Base-by-base conservation (phyloP, 2,113 vertebrate species). In the Melanocharis versteri region DNA sequence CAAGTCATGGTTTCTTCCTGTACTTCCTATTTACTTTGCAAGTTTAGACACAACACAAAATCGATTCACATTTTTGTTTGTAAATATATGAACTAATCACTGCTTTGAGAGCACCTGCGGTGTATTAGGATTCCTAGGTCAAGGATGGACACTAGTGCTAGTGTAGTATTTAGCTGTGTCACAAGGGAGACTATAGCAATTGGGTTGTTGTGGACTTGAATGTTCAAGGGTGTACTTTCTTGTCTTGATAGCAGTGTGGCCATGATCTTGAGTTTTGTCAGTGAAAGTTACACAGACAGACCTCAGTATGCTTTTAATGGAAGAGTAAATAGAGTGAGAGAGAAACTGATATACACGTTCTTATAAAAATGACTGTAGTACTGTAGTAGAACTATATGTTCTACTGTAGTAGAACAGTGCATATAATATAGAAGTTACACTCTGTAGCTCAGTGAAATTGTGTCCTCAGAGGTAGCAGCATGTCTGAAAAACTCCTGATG, bases 61-160 rank as follows among this genome's bases (percentile, higher is more conserved):
- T 21, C 42, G 44, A 30, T 28, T 72, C 8, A 18, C 3, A 3
- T 14, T n/a, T 64, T 51, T 77, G 5, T 61, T 76, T 77, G 27
- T 39, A 33, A 68, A 13, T 37, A 22, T 7, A 6, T 72, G n/a
- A 62, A 61, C 53, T 31, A 35, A n/a, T 60, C 24, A 27, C 13
- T 45, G 23, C 5, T 57, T 51, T 57, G 48, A 42, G 23, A 23
- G 17, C 26, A 19, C 8, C 10, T 6, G 13, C 42, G 28, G 17
- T 61, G 9, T 42, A 7, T 40, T 45, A 76, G 33, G 40, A 51
- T 56, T 37, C 33, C 17, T 57, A 37, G 15, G 13, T 45, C 26
- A 24, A 51, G 33, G 6, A 33, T 45, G 39, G 15, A 18, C 0
- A 0, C 14, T n/a, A 5, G 7, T 54, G 9, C 0, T 0, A 42